Evolutionary conservation across 2,797 vertebrate genomes (phyloP).

Genomic region (Microctenopoma stevenorrisi): DNA sequence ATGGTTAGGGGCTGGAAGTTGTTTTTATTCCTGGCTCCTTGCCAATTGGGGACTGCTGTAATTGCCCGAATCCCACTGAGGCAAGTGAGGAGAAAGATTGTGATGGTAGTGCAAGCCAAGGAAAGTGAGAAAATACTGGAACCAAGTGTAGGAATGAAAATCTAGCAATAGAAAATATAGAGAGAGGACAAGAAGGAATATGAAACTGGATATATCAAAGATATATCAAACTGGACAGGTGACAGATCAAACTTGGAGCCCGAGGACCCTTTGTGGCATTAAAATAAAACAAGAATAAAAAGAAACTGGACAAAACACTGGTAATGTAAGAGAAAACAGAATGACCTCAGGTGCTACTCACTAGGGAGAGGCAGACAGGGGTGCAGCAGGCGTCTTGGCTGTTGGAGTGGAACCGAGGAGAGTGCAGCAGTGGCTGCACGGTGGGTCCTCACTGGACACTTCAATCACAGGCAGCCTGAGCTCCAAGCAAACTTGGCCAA

Average conservation of each 20-base stretch:
- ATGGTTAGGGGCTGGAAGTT: slow-evolving; percentile 65
- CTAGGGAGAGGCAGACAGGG: slow-evolving; percentile 67
- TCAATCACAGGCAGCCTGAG: slow-evolving; percentile 81
- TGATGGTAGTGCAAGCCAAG: slow-evolving; percentile 53
- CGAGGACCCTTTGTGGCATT: slow-evolving; percentile 26
- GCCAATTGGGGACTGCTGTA: slow-evolving; percentile 74
- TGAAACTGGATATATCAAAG: no score
- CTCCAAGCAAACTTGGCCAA: slow-evolving; percentile 83
- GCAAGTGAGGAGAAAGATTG: slow-evolving; percentile 60
- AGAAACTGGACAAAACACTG: slow-evolving; percentile 37
- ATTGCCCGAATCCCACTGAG: slow-evolving; percentile 77
- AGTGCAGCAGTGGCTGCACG: slow-evolving; percentile 65
- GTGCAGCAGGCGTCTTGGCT: slow-evolving; percentile 66
- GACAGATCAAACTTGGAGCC: slow-evolving; percentile 29
- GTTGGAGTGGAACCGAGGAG: slow-evolving; percentile 73
- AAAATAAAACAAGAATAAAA: slow-evolving; percentile 38
- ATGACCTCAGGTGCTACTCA: slow-evolving; percentile 68
- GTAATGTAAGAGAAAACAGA: slow-evolving; percentile 49
- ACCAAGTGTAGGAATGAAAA: slow-evolving; percentile 52
- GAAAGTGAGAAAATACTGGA: slow-evolving; percentile 57
- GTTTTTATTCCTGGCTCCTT: slow-evolving; percentile 59
- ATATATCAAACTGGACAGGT: slow-evolving; percentile 6
- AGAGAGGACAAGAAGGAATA: not conserved
- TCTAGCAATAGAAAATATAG: slow-evolving; percentile 24
- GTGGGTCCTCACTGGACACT: slow-evolving; percentile 74